Evolutionary conservation across 2,797 vertebrate genomes (phyloP).

Genomic region (Bradypodion pumilum): DNA sequence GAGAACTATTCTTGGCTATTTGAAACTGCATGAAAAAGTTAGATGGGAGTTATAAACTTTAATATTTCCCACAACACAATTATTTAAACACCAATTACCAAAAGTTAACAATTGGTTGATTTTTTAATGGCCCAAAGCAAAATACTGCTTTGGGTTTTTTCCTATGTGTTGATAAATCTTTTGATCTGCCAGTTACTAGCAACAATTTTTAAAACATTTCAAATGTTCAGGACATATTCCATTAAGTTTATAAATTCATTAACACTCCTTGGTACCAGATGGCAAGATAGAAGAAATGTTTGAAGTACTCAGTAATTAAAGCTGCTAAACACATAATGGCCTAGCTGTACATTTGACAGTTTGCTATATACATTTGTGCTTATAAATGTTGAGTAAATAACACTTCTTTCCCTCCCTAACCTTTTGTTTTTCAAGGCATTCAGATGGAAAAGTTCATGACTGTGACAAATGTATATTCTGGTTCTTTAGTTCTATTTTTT

Average conservation of each 20-base stretch:
- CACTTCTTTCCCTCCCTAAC: slow-evolving; percentile 44
- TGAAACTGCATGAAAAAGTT: slow-evolving; percentile 23
- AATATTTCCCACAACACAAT: slow-evolving; percentile 27
- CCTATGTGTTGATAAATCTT: slow-evolving; percentile 54
- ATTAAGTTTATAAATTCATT: slow-evolving; percentile 71
- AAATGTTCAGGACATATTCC: slow-evolving; percentile 58
- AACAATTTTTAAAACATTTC: slow-evolving; percentile 58
- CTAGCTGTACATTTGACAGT: slow-evolving; percentile 53
- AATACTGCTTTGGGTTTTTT: not conserved
- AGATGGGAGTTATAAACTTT: slow-evolving; percentile 8
- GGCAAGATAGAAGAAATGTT: slow-evolving; percentile 62
- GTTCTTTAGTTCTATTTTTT: slow-evolving; percentile 39
- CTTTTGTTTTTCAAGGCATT: slow-evolving; percentile 44
- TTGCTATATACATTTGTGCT: slow-evolving; percentile 53
- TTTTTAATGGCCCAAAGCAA: slow-evolving; percentile 46
- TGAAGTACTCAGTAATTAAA: slow-evolving; percentile 68
- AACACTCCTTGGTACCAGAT: slow-evolving; percentile 58
- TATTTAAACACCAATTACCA: slow-evolving; percentile 46
- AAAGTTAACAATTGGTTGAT: slow-evolving; percentile 32
- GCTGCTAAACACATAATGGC: slow-evolving; percentile 60
- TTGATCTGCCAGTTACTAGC: slow-evolving; percentile 50
- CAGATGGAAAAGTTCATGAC: slow-evolving; percentile 44
- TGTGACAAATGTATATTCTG: slow-evolving; percentile 51
- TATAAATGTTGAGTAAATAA: slow-evolving; percentile 58
- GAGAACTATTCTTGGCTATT: not conserved